Evolutionary conservation across 1,140 invertebrate species (phyloP).

Genomic region (Hylyphantes graminicola): DNA sequence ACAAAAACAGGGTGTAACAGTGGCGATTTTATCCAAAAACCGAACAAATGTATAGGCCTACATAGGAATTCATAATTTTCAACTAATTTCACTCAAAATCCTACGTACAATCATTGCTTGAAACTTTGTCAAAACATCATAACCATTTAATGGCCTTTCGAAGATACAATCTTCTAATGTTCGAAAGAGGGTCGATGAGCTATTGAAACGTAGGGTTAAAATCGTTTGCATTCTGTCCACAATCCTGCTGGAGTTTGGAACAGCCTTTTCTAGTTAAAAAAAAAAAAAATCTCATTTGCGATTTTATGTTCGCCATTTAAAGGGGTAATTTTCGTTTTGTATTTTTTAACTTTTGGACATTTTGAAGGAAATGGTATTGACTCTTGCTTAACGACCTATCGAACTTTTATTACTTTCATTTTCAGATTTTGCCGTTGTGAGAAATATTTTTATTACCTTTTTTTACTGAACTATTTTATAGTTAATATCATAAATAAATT

Average conservation of each 20-base stretch:
- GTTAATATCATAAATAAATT: too few species aligned
- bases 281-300: conserved; percentile 24
- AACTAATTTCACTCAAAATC: background rate
- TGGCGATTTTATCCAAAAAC: background rate
- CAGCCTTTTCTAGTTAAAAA: conserved; percentile 16
- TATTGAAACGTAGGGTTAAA: conserved; percentile 54
- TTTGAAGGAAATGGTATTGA: too few species aligned
- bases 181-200: conserved; percentile 35
- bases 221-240: conserved; percentile 36
- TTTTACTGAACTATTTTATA: too few species aligned
- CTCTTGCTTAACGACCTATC: too few species aligned
- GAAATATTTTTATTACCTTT: too few species aligned
- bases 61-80: background rate
- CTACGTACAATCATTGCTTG: too few species aligned
- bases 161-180: conserved; percentile 34
- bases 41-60: background rate
- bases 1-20: too few species aligned
- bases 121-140: too few species aligned
- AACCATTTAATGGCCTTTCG: conserved; percentile 36
- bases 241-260: background rate
- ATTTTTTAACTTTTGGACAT: too few species aligned
- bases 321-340: too few species aligned
- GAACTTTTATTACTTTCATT: too few species aligned
- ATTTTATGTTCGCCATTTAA: background rate
- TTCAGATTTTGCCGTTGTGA: too few species aligned